Percentiles rank a stretch among this genome's conserved stretches.
Evolutionary conservation across 1,140 invertebrate genomes (phyloP).

Genomic region (Drosophila ficusphila): DNA sequence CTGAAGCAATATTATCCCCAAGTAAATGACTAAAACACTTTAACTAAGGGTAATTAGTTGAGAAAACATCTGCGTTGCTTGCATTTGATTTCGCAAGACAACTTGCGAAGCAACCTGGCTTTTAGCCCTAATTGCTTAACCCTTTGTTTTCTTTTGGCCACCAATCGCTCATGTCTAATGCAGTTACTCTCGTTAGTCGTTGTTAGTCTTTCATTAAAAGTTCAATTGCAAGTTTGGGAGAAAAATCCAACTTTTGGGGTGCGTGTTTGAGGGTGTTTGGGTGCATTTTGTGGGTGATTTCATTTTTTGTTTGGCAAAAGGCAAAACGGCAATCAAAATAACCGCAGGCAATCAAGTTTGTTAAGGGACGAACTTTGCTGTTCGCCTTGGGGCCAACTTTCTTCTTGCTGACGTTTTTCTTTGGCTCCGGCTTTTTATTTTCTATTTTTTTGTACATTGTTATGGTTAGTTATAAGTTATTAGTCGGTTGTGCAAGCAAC

Average conservation of each 20-base stretch:
- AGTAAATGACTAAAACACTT: slow-evolving; percentile 17
- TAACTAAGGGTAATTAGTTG: slow-evolving; percentile 10
- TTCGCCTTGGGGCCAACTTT: slow-evolving; percentile 41
- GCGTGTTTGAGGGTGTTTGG: slow-evolving; percentile 35
- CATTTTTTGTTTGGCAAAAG: not conserved
- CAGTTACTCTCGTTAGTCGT: slow-evolving; percentile 36
- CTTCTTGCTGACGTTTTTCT: slow-evolving; percentile 33
- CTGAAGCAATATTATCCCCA: too few species aligned
- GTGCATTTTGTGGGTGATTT: slow-evolving; percentile 44
- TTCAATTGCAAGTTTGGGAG: slow-evolving; percentile 50
- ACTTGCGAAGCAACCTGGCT: slow-evolving; percentile 11
- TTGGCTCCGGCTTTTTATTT: slow-evolving; percentile 38
- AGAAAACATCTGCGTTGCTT: slow-evolving; percentile 7
- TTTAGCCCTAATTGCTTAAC: slow-evolving; percentile 23
- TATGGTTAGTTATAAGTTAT: slow-evolving; percentile 57
- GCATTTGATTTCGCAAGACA: slow-evolving; percentile 12
- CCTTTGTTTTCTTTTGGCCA: slow-evolving; percentile 2
- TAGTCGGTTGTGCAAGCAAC: slow-evolving; percentile 51
- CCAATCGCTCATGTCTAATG: slow-evolving; percentile 27
- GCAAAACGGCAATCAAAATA: slow-evolving; percentile 77
- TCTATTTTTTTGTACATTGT: slow-evolving; percentile 47
- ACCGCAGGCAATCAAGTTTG: slow-evolving; percentile 72
- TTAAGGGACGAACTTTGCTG: slow-evolving; percentile 27
- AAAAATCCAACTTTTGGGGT: slow-evolving; percentile 43
- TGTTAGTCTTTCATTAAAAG: slow-evolving; percentile 61